Conservation (phyloP, 2,113 vertebrate genomes). For the Carassius auratus region DNA sequence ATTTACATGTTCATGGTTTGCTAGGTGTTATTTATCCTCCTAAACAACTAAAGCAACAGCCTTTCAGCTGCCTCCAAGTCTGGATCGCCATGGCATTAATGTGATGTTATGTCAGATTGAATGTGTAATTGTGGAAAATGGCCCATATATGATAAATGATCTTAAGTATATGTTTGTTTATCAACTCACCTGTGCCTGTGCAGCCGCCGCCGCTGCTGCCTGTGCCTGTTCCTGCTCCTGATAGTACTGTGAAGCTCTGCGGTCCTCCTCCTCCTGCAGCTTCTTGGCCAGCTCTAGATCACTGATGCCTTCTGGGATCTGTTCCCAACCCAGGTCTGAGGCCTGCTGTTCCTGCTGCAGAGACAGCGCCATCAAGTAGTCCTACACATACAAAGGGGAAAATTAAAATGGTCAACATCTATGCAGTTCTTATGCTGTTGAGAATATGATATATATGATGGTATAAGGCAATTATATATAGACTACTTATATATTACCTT, state of each 20-base stretch:
- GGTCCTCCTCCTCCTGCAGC: slow-evolving; percentile 96
- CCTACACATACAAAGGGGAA: slow-evolving; percentile 58
- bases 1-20: too few relatives aligned
- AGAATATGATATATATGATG: too few relatives aligned
- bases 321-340: slow-evolving; percentile 93
- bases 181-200: slow-evolving; percentile 67
- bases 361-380: slow-evolving; percentile 97
- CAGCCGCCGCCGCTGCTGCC: slow-evolving; percentile 60
- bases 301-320: slow-evolving; percentile 94
- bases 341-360: slow-evolving; percentile 98
- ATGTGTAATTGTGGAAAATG: too few relatives aligned
- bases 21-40: too few relatives aligned
- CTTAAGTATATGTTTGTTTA: too few relatives aligned
- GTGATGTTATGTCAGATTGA: too few relatives aligned
- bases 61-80: too few relatives aligned
- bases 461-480: background rate
- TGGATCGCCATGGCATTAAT: too few relatives aligned
- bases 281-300: slow-evolving; percentile 97
- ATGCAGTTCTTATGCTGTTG: background rate
- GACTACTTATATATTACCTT: background rate
- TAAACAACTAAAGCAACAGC: too few relatives aligned
- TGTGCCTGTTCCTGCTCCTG: slow-evolving; percentile 95
- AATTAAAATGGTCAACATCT: background rate
- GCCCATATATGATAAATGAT: too few relatives aligned
- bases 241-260: slow-evolving; percentile 94